Evolutionary conservation across 2,797 vertebrate genomes (phyloP).

Genomic region (Rhincodon typus): DNA sequence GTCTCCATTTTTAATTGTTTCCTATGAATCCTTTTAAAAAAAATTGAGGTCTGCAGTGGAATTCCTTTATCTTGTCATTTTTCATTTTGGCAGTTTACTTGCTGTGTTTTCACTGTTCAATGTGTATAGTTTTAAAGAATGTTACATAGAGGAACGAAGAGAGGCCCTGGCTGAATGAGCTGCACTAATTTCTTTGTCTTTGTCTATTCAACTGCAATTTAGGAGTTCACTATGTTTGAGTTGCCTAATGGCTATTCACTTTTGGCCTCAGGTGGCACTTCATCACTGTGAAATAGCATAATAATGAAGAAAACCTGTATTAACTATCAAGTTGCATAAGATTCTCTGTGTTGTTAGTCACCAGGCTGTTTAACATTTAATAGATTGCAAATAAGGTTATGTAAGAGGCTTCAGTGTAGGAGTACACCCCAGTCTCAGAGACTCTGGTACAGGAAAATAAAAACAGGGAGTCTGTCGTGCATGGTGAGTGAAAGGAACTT

Average conservation of each 20-base stretch:
- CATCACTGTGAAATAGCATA: not conserved
- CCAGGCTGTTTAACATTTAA: not conserved
- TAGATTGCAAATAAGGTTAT: not conserved
- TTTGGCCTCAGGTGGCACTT: not conserved
- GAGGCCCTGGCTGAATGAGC: not conserved
- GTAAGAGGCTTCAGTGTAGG: constrained; percentile 5
- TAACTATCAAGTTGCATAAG: not conserved
- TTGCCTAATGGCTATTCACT: not conserved
- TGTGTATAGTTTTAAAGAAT: not conserved
- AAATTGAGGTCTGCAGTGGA: not conserved
- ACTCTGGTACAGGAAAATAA: not conserved
- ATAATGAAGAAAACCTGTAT: not conserved
- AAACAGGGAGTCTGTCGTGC: not conserved
- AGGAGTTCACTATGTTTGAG: not conserved
- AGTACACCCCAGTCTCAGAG: not conserved
- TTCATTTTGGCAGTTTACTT: not conserved
- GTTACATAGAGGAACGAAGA: not conserved
- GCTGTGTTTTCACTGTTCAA: not conserved
- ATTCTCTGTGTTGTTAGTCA: not conserved
- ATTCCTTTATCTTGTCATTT: not conserved
- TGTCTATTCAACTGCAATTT: not conserved
- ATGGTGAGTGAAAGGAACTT: not conserved
- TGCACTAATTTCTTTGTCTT: not conserved
- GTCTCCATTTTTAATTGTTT: no score
- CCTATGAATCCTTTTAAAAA: not conserved